These are phyloP conservation scores for Enteromius fasciolatus DNA, from an alignment of 2,797 vertebrate species.

Conservation along the genomic window DNA sequence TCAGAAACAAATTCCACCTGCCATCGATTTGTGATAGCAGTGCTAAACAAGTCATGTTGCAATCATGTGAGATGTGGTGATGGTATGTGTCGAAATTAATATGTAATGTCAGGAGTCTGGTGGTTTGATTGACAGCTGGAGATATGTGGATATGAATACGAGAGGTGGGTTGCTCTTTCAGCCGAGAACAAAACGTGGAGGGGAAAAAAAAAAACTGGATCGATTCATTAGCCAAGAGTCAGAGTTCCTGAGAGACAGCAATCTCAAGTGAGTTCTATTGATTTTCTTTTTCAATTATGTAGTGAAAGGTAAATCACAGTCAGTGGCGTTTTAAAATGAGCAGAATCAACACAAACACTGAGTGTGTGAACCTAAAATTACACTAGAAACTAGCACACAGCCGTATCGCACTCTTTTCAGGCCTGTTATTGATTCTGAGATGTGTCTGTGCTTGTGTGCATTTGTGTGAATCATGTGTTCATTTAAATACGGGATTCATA, in stretches of 20 bases:
- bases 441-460: background rate
- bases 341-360: constrained; percentile 69
- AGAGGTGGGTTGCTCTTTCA: background rate
- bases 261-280: constrained; percentile 63
- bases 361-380: constrained; percentile 47
- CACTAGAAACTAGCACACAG: constrained; percentile 32
- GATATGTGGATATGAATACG: constrained; percentile 26
- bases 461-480: constrained; percentile 4
- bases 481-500: background rate
- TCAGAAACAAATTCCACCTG: constrained; percentile 25
- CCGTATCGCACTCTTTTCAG: constrained; percentile 59
- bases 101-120: constrained; percentile 16
- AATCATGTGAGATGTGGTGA: constrained; percentile 17
- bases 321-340: constrained; percentile 67
- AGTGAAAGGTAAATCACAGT: constrained; percentile 71
- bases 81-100: constrained; percentile 16
- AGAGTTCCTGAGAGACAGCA: constrained; percentile 52
- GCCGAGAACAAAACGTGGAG: constrained; percentile 16
- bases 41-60: constrained; percentile 26
- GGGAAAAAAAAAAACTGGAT: constrained; percentile 18
- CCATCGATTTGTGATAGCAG: constrained; percentile 28
- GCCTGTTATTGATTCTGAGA: constrained; percentile 58
- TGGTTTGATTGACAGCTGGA: constrained; percentile 4
- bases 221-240: constrained; percentile 58
- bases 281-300: constrained; percentile 78